Evolutionary conservation across 2,113 vertebrate species (phyloP), one percentile per base, ranked within the genome.

Genomic region (Sterna hirundo): DNA sequence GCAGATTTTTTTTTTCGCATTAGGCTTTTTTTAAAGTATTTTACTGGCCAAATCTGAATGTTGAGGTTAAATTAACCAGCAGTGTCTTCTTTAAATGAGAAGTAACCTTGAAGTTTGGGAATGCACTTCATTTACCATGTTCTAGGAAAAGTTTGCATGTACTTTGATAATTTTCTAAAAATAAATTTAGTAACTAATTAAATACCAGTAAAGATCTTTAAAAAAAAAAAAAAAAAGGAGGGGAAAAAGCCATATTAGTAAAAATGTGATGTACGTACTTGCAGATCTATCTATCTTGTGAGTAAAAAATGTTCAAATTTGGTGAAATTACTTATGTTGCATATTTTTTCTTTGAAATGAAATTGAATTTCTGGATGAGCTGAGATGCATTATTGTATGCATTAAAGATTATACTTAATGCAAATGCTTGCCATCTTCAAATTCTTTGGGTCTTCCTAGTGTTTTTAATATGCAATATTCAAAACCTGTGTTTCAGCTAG

Each of bases 181-280:
- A 83, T 80, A 94, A 95, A 95, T 97, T 97, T 96, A 97, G 52
- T 95, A 95, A 91, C 69, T 92, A 94, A 98, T 93, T 93, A 95
- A 91, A 93, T 96, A 93, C 93, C 72, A 91, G 68, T 97, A 97
- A 93, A 96, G 91, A 78, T 91, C 81, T 95, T 96, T 21, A 60
- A 92, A 38, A 61, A 71, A 86, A 87, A 91, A 44, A 74, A 75
- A 83, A 94, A 87, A 96, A n/a, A 96, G 34, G 80, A 95, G 89
- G 92, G 95, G 96, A 96, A 97, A 98, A 98, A 98, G 98, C 98
- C 98, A 98, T 98, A 98, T 98, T 97, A 98, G 94, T 97, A 98
- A 86, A 96, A 98, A 92, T 79, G 95, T 97, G 96, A 97, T 94
- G 90, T 95, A 93, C 27, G 95, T 97, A 96, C 96, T 93, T 93